These are phyloP conservation scores for Pycnonotus jocosus DNA, from an alignment of 2,113 vertebrate species.

Conservation along the genomic window DNA sequence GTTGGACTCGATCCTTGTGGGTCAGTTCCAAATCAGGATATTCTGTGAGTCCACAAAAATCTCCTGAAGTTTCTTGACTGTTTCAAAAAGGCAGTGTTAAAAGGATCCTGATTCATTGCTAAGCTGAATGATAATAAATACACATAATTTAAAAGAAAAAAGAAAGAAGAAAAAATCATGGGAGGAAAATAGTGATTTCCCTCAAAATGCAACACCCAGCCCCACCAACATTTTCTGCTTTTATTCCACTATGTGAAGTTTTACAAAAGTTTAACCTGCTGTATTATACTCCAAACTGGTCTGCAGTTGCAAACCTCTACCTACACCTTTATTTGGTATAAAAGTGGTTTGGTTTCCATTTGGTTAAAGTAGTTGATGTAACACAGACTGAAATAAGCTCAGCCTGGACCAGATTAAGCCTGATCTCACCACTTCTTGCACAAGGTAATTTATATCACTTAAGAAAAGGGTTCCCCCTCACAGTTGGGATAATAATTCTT, in stretches of 20 bases:
- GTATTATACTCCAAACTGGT: neutral
- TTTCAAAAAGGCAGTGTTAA: neutral
- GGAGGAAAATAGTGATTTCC: neutral
- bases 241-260: neutral
- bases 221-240: neutral
- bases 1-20: neutral
- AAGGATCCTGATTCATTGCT: neutral
- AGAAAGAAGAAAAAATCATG: neutral
- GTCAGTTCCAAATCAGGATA: neutral
- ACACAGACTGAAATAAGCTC: neutral
- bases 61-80: neutral
- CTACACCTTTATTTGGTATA: neutral
- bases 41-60: neutral
- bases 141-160: neutral
- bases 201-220: neutral
- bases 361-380: neutral
- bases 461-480: neutral
- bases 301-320: neutral
- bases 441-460: neutral
- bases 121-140: neutral
- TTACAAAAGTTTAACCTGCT: neutral
- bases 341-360: neutral
- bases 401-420: neutral
- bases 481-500: neutral
- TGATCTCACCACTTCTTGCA: neutral